Percentiles rank a stretch among this genome's conserved stretches.
These are phyloP conservation scores for Amphilophus citrinellus DNA, from an alignment of 2,113 vertebrate species.

Conservation along the genomic window DNA sequence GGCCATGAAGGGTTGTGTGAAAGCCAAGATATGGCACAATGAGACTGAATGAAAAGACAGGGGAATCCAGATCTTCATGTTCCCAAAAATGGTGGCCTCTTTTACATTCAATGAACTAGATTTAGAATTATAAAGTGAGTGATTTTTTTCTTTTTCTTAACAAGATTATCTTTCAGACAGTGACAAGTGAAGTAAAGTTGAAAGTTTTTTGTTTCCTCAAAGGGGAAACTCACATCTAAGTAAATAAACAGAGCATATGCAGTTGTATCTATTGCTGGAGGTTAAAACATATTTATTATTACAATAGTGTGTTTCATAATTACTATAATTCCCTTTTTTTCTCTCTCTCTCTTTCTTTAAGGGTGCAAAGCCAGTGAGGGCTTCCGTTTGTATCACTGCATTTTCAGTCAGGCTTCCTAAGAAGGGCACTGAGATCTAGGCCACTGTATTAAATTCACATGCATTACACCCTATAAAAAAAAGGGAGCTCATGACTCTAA, in stretches of 20 bases:
- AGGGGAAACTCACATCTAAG: not conserved
- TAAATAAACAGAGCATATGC: conserved; percentile 8
- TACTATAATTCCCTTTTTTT: not conserved
- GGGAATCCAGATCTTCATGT: conserved; percentile 56
- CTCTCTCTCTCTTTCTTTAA: too few relatives aligned
- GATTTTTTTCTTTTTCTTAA: conserved; percentile 26
- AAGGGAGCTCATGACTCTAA: conserved; percentile 5
- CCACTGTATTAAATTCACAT: conserved; percentile 12
- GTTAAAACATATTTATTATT: not conserved
- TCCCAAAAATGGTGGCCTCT: conserved; percentile 45
- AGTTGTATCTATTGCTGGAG: not conserved
- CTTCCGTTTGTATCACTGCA: not conserved
- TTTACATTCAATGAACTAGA: conserved; percentile 50
- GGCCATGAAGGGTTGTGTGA: conserved; percentile 54
- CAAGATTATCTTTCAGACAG: conserved; percentile 14
- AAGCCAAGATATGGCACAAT: conserved; percentile 61
- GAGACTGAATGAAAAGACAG: conserved; percentile 40
- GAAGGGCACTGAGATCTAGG: not conserved
- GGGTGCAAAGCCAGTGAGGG: conserved; percentile 9
- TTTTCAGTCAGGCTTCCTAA: not conserved
- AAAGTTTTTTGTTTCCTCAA: conserved; percentile 29
- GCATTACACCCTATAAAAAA: not conserved
- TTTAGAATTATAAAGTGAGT: conserved; percentile 25
- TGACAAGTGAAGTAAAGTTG: conserved; percentile 21
- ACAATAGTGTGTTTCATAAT: not conserved